These are phyloP conservation scores for Phasia obesa DNA, from an alignment of 2,888 invertebrate genomes.

Conservation along the genomic window DNA sequence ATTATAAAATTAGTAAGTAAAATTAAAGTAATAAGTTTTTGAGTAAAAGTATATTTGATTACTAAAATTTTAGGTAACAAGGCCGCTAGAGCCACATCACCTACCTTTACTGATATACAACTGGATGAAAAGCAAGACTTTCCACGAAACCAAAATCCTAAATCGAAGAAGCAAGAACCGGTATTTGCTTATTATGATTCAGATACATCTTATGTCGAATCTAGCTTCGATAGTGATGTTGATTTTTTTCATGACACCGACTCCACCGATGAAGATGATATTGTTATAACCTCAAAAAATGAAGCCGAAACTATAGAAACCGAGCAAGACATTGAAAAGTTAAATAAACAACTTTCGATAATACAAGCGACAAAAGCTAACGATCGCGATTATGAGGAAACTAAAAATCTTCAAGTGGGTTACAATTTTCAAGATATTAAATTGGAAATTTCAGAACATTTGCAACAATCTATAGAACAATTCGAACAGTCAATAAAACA, in stretches of 20 bases:
- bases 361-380: conserved; percentile 81
- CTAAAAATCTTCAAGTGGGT: conserved; percentile 81
- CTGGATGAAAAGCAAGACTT: conserved; percentile 55
- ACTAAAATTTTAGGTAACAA: conserved; percentile 44
- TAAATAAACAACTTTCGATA: conserved; percentile 80
- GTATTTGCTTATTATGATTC: conserved; percentile 78
- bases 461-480: conserved; percentile 72
- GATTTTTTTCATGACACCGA: conserved; percentile 75
- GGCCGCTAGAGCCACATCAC: conserved; percentile 77
- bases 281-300: conserved; percentile 92
- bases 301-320: conserved; percentile 93
- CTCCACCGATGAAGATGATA: conserved; percentile 86
- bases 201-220: conserved; percentile 83
- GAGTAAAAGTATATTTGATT: neutral
- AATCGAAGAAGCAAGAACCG: conserved; percentile 43
- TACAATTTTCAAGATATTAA: conserved; percentile 77
- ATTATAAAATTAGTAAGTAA: conserved; percentile 86
- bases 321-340: conserved; percentile 82
- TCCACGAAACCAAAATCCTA: conserved; percentile 20
- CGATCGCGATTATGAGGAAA: conserved; percentile 81
- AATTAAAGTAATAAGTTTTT: neutral
- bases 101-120: conserved; percentile 81
- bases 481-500: conserved; percentile 78
- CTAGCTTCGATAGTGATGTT: conserved; percentile 81
- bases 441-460: conserved; percentile 46